Evolutionary conservation across 2,888 invertebrate genomes (phyloP).

Genomic region (Euspilapteryx auroguttella): DNA sequence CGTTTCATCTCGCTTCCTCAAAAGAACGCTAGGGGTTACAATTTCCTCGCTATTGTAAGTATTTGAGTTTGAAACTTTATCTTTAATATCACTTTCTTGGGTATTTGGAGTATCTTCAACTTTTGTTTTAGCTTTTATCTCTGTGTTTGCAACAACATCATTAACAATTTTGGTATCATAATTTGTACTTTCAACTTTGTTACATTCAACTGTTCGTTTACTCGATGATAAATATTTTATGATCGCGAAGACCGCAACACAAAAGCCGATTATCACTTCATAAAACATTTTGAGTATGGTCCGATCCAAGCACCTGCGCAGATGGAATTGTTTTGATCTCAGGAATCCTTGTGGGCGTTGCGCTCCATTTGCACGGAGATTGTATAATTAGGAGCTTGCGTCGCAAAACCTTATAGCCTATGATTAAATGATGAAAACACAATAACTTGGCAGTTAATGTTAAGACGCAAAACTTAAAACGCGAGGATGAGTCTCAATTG

Average conservation of each 20-base stretch:
- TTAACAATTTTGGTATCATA: neutral
- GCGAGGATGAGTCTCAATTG: too few species aligned
- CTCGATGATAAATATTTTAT: constrained; percentile 30
- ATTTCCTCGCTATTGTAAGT: neutral
- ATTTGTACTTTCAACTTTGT: neutral
- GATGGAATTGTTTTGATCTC: constrained; percentile 14
- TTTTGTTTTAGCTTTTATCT: neutral
- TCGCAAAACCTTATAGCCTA: too few species aligned
- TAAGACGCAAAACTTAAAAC: too few species aligned
- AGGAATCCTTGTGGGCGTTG: constrained; percentile 19
- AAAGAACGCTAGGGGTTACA: constrained; percentile 14
- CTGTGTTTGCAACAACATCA: neutral
- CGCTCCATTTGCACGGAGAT: constrained; percentile 34
- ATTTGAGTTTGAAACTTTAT: neutral
- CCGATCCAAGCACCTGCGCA: constrained; percentile 34
- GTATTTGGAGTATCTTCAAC: too few species aligned
- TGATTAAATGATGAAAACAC: too few species aligned
- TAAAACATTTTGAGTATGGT: constrained; percentile 33
- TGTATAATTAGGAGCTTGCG: constrained; percentile 18
- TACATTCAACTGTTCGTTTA: constrained; percentile 8
- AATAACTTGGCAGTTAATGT: too few species aligned
- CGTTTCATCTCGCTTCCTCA: constrained; percentile 19
- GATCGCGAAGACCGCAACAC: constrained; percentile 27
- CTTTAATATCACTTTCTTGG: too few species aligned
- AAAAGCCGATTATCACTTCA: constrained; percentile 36